Base-by-base conservation (phyloP, 2,888 invertebrate genomes). In the Lithodes maja region DNA sequence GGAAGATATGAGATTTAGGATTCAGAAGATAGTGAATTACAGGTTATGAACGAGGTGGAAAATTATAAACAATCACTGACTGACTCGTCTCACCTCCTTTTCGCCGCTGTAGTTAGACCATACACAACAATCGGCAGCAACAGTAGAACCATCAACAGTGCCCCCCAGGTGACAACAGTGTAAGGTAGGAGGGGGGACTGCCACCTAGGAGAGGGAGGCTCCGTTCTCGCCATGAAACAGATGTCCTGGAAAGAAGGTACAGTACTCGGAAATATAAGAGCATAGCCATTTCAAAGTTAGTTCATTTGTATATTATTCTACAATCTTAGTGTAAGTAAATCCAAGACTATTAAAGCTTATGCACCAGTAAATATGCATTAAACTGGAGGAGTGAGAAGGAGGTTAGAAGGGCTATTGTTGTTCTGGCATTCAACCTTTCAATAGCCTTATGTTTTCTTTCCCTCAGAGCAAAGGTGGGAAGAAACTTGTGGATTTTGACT, bases 161-260 rank as follows among this genome's bases (percentile, higher is more conserved):
- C 85, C 77, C 85, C 33, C 90, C 90, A 90, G 7, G 83, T 77
- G 15, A 49, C 69, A n/a, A 55, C 7, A n/a, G 82, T 75, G 82
- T 79, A 90, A 49, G 90, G 90, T 33, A 85, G 87, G 15, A 71
- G 74, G 1, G 86, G 87, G 52, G 84, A 68, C 61, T 85, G 81
- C 90, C 90, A 90, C 33, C 85, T 75, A 1, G 90, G 85, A 5
- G 87, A 33, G 49, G 90, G 87, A 17, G 90, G 81, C 7, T 83
- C 87, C 12, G 52, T 82, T 12, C 90, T 53, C 33, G 69, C 82
- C 78, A 90, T 17, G 55, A 90, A 85, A n/a, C 87, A 87, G 2
- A 77, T 75, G 17, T 78, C 74, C 90, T 90, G 83, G 9, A 54
- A 7, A 9, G 33, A 61, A 61, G 1, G 33, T 33, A n/a, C n/a